Percentiles rank a stretch among this genome's conserved stretches.
Evolutionary conservation across 2,113 vertebrate genomes (phyloP).

Genomic region (Saguinus imperator): DNA sequence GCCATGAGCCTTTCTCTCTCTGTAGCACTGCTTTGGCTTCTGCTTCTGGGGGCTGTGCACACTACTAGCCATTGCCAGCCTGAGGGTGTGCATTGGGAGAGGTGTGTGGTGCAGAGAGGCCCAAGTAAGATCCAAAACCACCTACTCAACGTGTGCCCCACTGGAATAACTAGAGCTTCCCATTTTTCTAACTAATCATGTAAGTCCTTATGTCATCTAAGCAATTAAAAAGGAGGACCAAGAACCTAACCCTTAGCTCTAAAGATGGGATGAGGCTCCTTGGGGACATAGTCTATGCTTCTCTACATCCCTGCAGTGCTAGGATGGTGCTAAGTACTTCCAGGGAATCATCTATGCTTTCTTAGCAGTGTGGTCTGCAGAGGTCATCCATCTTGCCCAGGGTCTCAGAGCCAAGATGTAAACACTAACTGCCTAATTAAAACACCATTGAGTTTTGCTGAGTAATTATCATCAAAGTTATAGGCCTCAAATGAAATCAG

Average conservation of each 20-base stretch:
- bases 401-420: not conserved
- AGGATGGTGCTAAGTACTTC: not conserved
- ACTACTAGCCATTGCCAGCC: fast-evolving
- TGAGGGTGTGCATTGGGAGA: too few species aligned
- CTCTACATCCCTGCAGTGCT: not conserved
- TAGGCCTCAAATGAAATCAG: not conserved
- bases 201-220: not conserved
- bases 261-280: not conserved
- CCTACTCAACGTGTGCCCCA: not conserved
- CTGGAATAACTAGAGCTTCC: too few species aligned
- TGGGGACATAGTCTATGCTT: not conserved
- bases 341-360: not conserved
- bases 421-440: not conserved
- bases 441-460: not conserved
- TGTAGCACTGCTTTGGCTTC: not conserved
- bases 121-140: too few species aligned
- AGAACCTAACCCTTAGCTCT: too few species aligned
- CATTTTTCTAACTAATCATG: not conserved
- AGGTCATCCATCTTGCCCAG: not conserved
- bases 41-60: not conserved
- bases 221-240: not conserved
- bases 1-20: not conserved
- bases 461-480: not conserved
- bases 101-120: too few species aligned
- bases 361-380: not conserved